Evolutionary conservation across 2,113 vertebrate species (phyloP), one percentile per base, ranked within the genome.

Genomic region (Salvelinus alpinus): DNA sequence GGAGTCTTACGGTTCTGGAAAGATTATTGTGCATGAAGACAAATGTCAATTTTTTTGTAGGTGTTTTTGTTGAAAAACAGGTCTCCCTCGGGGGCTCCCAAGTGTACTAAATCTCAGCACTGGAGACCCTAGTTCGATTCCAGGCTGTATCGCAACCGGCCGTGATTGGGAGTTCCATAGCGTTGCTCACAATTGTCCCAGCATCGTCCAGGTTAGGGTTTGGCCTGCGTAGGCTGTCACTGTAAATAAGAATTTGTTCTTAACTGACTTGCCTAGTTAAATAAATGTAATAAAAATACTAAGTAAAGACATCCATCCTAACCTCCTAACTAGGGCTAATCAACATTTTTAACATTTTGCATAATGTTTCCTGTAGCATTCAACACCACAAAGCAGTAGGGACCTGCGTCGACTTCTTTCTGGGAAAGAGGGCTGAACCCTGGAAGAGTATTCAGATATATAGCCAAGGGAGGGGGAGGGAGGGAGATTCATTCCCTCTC

Each of bases 301-400:
- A 59, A 75, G 24, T 54, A 57, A 22, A 57, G 38, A 47, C 68
- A 70, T 47, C 25, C 71, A 24, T 66, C 64, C 47, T 6, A 18
- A 38, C 54, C 24, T 74, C 62, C 51, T 67, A 68, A 25, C 25
- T 48, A n/a, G 74, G 57, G 31, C 13, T 22, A 73, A 12, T 73
- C 72, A 64, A 73, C 62, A 73, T 47, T 14, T 73, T 73, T 8
- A 6, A 64, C 71, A 11, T 3, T 60, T 34, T 72, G 25, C 11
- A 27, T 68, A 29, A 14, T 68, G 2, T 47, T 12, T 69, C 5
- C 31, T 44, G 8, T 25, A 24, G 34, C 18, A 22, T 64, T 74
- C 51, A 51, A 66, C 73, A 27, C 64, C 22, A 51, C 62, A 66
- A 62, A 73, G 22, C 44, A 66, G 64, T 29, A n/a, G 59, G 51